Evolutionary conservation across 2,113 vertebrate genomes (phyloP), one percentile per base, ranked within the genome.

Genomic region (Megaceryle maxima): DNA sequence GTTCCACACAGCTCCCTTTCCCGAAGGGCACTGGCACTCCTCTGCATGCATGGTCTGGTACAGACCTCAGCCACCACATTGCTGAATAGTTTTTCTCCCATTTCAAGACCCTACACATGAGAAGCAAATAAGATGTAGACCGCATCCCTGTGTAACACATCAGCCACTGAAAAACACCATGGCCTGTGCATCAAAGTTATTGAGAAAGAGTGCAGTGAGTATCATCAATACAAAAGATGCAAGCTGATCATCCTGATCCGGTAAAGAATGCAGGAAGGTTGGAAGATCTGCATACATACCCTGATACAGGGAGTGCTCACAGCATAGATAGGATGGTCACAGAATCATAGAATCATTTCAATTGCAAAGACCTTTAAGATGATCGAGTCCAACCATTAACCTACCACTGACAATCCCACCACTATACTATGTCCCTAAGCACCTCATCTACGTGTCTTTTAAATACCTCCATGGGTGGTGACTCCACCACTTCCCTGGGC

Each of bases 201-300:
- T 37, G 37, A 37, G 37, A 37, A 37, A 37, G 37, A 8, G 15
- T 25, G 8, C 28, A 39, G 41, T 5, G 17, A 41, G 13, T 51
- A 46, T 19, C 37, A n/a, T 14, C 0, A 1, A 11, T 18, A 44
- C 13, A 37, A 69, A 80, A 46, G 2, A 44, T 3, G n/a, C 2
- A 18, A 86, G 29, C 13, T 64, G 48, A 50, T 80, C 25, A 56
- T 8, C 11, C 28, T 19, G 44, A 68, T 64, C 37, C 68, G 19
- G 8, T 51, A 18, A 69, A 53, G 33, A 69, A 51, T 20, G 37
- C 37, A 37, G 37, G 24, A 79, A 53, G 20, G 11, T 3, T 43
- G 6, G 15, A 48, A 60, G 21, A 43, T 55, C 33, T 87, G 5
- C 12, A 26, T 18, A 18, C 5, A 37, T 35, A 67, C 3, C 2